Conservation (phyloP, 2,888 invertebrate species). For the Synergus umbraculus region DNA sequence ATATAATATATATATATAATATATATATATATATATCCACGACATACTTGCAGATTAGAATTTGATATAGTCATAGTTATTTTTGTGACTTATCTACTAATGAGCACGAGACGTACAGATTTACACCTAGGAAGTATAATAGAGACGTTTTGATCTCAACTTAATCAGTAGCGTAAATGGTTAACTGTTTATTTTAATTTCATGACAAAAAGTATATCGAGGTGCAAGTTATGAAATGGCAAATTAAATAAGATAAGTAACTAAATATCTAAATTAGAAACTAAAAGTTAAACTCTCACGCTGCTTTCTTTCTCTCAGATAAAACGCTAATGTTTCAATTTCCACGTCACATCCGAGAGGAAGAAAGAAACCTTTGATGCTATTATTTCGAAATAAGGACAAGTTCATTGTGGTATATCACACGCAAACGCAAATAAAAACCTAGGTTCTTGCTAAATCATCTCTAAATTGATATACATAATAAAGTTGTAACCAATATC, state of each 20-base stretch:
- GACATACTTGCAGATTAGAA: conserved; percentile 46
- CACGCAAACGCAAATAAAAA: conserved; percentile 54
- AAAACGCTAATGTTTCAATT: background rate
- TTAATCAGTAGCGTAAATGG: conserved; percentile 46
- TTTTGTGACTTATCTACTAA: conserved; percentile 66
- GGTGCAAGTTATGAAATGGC: conserved; percentile 32
- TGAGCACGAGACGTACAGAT: conserved; percentile 73
- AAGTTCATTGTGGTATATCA: conserved; percentile 15
- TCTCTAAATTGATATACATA: conserved; percentile 6
- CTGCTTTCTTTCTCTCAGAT: conserved; percentile 21
- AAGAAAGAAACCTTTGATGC: conserved; percentile 17
- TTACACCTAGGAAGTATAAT: conserved; percentile 66
- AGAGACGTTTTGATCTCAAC: conserved; percentile 48
- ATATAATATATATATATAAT: too few relatives aligned
- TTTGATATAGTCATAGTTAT: conserved; percentile 52
- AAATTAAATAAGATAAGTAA: conserved; percentile 32
- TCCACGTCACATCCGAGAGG: background rate
- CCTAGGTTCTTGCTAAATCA: conserved; percentile 51
- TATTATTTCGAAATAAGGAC: conserved; percentile 7
- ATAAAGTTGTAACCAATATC: conserved; percentile 27
- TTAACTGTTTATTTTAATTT: background rate
- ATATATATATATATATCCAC: conserved; percentile 43
- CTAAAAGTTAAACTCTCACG: conserved; percentile 12
- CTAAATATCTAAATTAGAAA: conserved; percentile 29
- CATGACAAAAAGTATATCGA: conserved; percentile 28